phyloP scores from a whole-genome alignment of 2,888 invertebrate species.

The Notodonta dromedarius region DNA sequence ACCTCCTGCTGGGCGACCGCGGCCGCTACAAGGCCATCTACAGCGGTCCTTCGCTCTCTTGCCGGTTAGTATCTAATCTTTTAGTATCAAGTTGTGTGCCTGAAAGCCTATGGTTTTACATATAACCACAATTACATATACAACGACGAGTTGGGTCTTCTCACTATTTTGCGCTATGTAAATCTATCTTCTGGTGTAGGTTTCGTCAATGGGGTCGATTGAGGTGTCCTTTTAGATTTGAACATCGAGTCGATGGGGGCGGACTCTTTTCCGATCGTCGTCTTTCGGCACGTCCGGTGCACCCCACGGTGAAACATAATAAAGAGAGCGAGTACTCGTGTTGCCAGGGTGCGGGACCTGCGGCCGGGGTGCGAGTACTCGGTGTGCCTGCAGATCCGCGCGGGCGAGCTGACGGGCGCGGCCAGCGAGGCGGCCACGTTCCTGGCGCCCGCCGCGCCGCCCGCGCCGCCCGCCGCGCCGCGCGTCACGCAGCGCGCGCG shows the following conservation, averaged over 20 bases:
- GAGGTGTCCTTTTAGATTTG: too few species aligned
- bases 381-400: conserved; percentile 90
- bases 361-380: conserved; percentile 95
- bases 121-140: too few species aligned
- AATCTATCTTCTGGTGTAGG: too few species aligned
- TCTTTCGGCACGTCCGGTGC: too few species aligned
- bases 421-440: conserved; percentile 92
- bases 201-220: too few species aligned
- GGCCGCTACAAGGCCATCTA: conserved; percentile 94
- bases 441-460: conserved; percentile 92
- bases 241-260: too few species aligned
- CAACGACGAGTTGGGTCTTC: too few species aligned
- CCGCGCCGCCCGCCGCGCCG: conserved; percentile 89
- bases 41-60: conserved; percentile 89
- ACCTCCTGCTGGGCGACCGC: conserved; percentile 92
- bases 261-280: too few species aligned
- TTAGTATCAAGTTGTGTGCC: too few species aligned
- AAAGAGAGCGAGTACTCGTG: not conserved
- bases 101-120: too few species aligned
- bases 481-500: conserved; percentile 89
- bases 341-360: conserved; percentile 88
- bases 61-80: conserved; percentile 76
- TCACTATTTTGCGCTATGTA: too few species aligned
- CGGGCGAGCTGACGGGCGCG: conserved; percentile 89
- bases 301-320: not conserved